Evolutionary conservation across 2,113 vertebrate genomes (phyloP), one percentile per base, ranked within the genome.

Genomic region (Sander lucioperca): DNA sequence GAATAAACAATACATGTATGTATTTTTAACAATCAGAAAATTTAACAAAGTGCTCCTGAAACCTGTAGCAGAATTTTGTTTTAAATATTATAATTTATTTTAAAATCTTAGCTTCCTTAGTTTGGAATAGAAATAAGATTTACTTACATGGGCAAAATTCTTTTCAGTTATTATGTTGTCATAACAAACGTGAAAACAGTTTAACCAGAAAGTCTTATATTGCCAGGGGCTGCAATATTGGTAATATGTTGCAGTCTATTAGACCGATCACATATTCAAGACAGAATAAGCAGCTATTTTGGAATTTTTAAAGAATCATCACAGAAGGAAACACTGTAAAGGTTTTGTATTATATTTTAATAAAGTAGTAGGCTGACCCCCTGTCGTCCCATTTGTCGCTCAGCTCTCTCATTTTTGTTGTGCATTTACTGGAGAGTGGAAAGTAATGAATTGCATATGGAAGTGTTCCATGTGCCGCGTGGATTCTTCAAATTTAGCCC

Each of bases 401-500:
- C 58, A 15, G 47, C 51, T n/a, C 23, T 59, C 4, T 66, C 13
- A 50, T 69, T 84, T 64, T 25, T 80, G n/a, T 19, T 45, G 33
- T 45, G 25, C n/a, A 30, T 72, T 62, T 45, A 56, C 56, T 51
- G 65, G 21, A 68, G 39, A 80, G 43, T 54, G 59, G 27, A 76
- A 71, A 57, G 18, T 19, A 63, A 47, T n/a, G 57, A 82, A 47
- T 33, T 33, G 56, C 36, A 67, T 43, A 51, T 75, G 69, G 61
- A 83, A 64, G 66, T 59, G 63, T 47, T 77, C 12, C 27, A 43
- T 78, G 75, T 64, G 69, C 50, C 65, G 30, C 1, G 2, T 66
- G 58, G 30, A 48, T 67, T 71, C 43, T 48, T 70, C 10, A 68
- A 84, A 82, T 54, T 77, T 48, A 69, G 73, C 64, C 84, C 64